These are phyloP conservation scores for Crossocerus cetratus DNA, from an alignment of 2,888 invertebrate species.

Conservation along the genomic window DNA sequence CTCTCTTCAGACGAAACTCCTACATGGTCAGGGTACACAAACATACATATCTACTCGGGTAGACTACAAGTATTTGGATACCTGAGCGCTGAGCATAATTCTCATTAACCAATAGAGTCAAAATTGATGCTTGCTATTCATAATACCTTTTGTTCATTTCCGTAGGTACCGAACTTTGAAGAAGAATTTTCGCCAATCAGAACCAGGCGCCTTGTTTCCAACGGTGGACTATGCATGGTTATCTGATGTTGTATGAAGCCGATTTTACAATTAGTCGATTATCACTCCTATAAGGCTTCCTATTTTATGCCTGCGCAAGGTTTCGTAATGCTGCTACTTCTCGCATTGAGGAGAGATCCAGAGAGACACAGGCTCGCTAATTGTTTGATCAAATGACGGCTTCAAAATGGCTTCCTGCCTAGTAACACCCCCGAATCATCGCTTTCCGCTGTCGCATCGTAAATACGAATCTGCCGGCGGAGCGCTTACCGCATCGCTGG, in stretches of 20 bases:
- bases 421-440: constrained; percentile 72
- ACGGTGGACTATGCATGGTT: constrained; percentile 22
- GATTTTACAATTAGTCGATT: constrained; percentile 55
- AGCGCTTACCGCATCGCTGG: constrained; percentile 59
- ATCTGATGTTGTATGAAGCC: constrained; percentile 32
- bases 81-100: no score
- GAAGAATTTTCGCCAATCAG: no score
- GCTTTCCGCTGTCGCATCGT: constrained; percentile 62
- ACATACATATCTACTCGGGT: no score
- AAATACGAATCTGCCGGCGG: constrained; percentile 53
- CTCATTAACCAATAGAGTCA: no score
- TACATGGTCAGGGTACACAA: no score
- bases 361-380: constrained; percentile 23
- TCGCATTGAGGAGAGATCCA: constrained; percentile 35
- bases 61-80: no score
- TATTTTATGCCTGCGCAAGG: constrained; percentile 48
- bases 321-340: constrained; percentile 46
- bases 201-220: no score
- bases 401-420: constrained; percentile 74
- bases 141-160: no score
- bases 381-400: constrained; percentile 70
- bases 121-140: no score
- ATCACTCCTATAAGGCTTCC: constrained; percentile 49
- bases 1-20: no score
- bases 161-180: no score